phyloP scores from a whole-genome alignment of 2,797 vertebrate species.

The Pantherophis alleghaniensis region DNA sequence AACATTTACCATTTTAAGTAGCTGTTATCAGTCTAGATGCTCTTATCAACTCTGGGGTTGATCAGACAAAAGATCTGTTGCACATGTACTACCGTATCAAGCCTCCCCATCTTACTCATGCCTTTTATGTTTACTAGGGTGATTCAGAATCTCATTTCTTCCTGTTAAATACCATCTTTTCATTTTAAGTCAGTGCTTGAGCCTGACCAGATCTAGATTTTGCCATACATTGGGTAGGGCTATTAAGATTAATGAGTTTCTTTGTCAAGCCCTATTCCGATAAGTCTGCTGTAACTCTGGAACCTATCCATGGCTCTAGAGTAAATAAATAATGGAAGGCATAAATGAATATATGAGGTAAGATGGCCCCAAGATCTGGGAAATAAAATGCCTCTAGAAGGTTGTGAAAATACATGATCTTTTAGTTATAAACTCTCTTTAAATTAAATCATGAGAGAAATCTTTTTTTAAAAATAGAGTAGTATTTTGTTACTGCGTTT shows the following conservation, averaged over 20 bases:
- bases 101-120: not conserved
- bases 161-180: not conserved
- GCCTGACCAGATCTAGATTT: not conserved
- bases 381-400: not conserved
- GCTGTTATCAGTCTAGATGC: not conserved
- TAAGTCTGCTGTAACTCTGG: not conserved
- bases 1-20: not conserved
- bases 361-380: not conserved
- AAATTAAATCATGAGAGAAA: not conserved
- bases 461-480: not conserved
- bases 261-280: not conserved
- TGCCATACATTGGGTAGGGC: not conserved
- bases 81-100: not conserved
- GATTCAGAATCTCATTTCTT: not conserved
- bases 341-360: not conserved
- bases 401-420: not conserved
- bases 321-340: not conserved
- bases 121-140: not conserved
- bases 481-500: not conserved
- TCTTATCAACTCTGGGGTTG: not conserved
- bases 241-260: not conserved
- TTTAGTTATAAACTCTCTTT: not conserved
- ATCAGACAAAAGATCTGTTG: not conserved
- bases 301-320: not conserved
- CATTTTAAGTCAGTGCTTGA: not conserved